Conservation (phyloP, 2,888 invertebrate species). For the Suillia variegata region DNA sequence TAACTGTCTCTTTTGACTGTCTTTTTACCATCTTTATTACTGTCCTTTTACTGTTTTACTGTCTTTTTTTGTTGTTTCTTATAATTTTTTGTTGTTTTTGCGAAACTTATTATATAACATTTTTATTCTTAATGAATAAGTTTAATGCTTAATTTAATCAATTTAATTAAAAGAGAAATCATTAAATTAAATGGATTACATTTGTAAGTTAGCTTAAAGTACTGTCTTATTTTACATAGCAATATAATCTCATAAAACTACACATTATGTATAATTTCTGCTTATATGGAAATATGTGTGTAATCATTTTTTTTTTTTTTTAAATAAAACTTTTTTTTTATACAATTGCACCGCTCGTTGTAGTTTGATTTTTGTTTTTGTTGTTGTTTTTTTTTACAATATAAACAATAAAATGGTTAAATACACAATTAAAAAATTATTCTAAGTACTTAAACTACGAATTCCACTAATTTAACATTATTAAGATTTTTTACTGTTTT, state of each 20-base stretch:
- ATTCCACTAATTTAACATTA: neutral
- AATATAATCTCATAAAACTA: too few species aligned
- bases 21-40: neutral
- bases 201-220: neutral
- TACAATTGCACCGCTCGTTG: constrained; percentile 57
- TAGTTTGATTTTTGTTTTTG: constrained; percentile 29
- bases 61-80: constrained; percentile 6
- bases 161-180: neutral
- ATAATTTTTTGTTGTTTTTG: neutral
- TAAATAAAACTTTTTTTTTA: constrained; percentile 24
- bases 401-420: too few species aligned
- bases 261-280: constrained; percentile 13
- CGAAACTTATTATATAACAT: neutral
- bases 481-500: neutral
- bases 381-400: constrained; percentile 5
- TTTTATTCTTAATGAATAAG: neutral
- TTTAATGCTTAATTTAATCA: too few species aligned
- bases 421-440: too few species aligned
- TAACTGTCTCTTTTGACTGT: neutral
- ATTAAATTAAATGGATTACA: neutral
- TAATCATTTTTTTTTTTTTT: constrained; percentile 3
- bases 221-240: too few species aligned
- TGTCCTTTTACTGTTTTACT: neutral
- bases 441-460: too few species aligned
- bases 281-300: neutral